Evolutionary conservation across 1,140 invertebrate genomes (phyloP), one percentile per base, ranked within the genome.

Genomic region (Caenorhabditis brenneri): DNA sequence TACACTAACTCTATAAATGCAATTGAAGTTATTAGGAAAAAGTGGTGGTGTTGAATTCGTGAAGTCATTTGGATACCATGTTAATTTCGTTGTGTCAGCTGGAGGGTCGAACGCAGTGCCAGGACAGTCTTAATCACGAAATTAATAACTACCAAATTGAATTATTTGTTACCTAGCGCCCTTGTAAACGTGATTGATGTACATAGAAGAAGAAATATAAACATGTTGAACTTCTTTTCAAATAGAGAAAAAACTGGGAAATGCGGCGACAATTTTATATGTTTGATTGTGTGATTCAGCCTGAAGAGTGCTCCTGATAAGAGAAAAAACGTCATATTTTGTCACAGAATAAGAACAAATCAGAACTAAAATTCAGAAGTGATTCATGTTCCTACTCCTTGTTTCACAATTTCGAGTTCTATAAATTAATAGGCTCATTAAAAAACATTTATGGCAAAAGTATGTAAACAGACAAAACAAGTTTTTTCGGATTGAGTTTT

Each of bases 221-320:
- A n/a, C n/a, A 51, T 22, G 22, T 3, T n/a, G 7, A 51, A 51
- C 10, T n/a, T 51, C 2, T n/a, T 16, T 51, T 51, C 16, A 51
- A 51, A 51, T 22, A 51, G 10, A 58, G 5, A 15, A 36, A 22
- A 65, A 31, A 65, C 58, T 33, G 58, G 19, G 3, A 65, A 24
- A 27, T n/a, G n/a, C 9, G 53, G 22, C 2, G 29, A 65, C 10
- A 65, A 36, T 33, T 65, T 33, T 65, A 65, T 65, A 65, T 3
- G 58, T 36, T 33, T 36, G 29, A 65, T 65, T 33, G 58, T n/a
- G n/a, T 65, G 58, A 65, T 33, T 65, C 58, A 65, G 36, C 29
- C 6, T 6, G 7, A 51, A 51, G 22, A 51, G 22, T 29, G 22
- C 24, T 65, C 29, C 31, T 65, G 58, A 65, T 65, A 60, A 65